These are phyloP conservation scores for Caenorhabditis imperialis DNA, from an alignment of 2,888 invertebrate genomes.

Conservation along the genomic window DNA sequence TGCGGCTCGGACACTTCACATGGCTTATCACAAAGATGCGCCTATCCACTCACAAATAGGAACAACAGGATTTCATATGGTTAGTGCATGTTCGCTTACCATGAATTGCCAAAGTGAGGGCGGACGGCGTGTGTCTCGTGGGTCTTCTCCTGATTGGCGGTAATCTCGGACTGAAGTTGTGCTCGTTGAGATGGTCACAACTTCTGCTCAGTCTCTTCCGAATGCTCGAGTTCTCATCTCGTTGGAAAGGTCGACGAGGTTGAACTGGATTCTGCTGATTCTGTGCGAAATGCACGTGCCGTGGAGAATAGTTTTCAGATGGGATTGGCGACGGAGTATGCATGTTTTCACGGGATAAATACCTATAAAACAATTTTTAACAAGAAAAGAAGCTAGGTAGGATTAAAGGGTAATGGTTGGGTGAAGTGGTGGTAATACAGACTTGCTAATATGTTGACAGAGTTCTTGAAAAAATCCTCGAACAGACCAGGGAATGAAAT, in stretches of 20 bases:
- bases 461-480: slow-evolving; percentile 50
- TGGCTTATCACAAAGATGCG: slow-evolving; percentile 26
- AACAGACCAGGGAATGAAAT: slow-evolving; percentile 33
- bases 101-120: slow-evolving; percentile 36
- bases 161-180: slow-evolving; percentile 57
- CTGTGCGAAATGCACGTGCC: slow-evolving; percentile 54
- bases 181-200: slow-evolving; percentile 61
- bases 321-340: slow-evolving; percentile 48
- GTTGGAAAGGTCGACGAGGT: slow-evolving; percentile 40
- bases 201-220: slow-evolving; percentile 59
- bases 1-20: slow-evolving; percentile 37
- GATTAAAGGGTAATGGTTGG: slow-evolving; percentile 8
- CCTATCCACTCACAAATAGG: not conserved
- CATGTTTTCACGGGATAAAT: slow-evolving; percentile 51
- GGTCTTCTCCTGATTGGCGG: slow-evolving; percentile 63
- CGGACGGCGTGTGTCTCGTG: slow-evolving; percentile 51
- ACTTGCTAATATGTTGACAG: slow-evolving; percentile 48
- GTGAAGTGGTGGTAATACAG: slow-evolving; percentile 43
- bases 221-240: slow-evolving; percentile 39
- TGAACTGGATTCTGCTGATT: slow-evolving; percentile 20
- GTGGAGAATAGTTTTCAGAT: slow-evolving; percentile 32
- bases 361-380: slow-evolving; percentile 19
- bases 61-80: slow-evolving; percentile 22
- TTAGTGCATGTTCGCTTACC: slow-evolving; percentile 11
- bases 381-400: slow-evolving; percentile 4